Conservation (phyloP, 2,888 invertebrate genomes). For the Thymelicus lineola region DNA sequence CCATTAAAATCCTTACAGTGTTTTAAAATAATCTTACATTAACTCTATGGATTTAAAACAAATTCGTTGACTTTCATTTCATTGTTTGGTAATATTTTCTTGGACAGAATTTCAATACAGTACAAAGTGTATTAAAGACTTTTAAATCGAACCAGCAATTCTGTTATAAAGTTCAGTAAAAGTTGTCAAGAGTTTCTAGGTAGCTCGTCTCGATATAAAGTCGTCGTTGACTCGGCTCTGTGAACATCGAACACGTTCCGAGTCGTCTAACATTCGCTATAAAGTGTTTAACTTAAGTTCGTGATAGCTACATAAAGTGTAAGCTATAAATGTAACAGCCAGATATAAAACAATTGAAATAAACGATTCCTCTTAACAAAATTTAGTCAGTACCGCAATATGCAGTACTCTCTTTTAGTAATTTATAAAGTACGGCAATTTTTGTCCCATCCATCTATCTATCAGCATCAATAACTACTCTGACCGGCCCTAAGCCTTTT, state of each 20-base stretch:
- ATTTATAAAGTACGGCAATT: too few relatives aligned
- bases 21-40: too few relatives aligned
- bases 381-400: too few relatives aligned
- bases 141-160: constrained; percentile 16
- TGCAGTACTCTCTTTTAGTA: too few relatives aligned
- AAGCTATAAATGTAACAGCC: background rate
- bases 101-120: background rate
- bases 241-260: constrained; percentile 6
- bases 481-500: too few relatives aligned
- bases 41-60: too few relatives aligned
- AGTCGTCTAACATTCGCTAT: constrained; percentile 7
- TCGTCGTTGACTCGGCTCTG: constrained; percentile 6
- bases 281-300: constrained; percentile 10
- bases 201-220: background rate
- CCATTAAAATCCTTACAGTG: too few relatives aligned
- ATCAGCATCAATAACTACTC: too few relatives aligned
- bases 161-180: constrained; percentile 13
- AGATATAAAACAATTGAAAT: background rate
- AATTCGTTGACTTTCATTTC: background rate
- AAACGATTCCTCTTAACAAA: background rate
- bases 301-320: background rate
- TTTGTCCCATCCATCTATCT: too few relatives aligned
- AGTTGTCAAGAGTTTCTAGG: constrained; percentile 12
- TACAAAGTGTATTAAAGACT: constrained; percentile 6
- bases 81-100: constrained; percentile 4